Percentiles rank a stretch among this genome's conserved stretches.
phyloP scores from a whole-genome alignment of 2,888 invertebrate species.

The Drosophila neoperkinsi region DNA sequence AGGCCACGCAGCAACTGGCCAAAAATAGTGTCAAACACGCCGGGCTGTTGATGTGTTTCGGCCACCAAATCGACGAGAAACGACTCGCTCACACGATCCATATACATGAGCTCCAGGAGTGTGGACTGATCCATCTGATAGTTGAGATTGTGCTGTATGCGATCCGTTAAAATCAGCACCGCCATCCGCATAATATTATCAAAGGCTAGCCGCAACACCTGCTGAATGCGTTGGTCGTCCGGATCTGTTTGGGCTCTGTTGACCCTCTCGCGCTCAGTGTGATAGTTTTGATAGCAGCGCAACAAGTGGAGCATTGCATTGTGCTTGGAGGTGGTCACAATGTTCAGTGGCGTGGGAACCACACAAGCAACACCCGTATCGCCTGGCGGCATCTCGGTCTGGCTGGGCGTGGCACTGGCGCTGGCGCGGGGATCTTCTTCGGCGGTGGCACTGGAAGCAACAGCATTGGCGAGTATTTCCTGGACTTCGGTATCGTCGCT shows the following conservation, averaged over 20 bases:
- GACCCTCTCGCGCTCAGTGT: constrained; percentile 33
- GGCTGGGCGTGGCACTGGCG: constrained; percentile 40
- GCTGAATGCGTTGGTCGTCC: constrained; percentile 24
- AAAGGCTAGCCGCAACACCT: constrained; percentile 51
- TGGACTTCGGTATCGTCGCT: constrained; percentile 85
- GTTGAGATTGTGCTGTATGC: constrained; percentile 78
- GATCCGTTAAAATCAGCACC: constrained; percentile 80
- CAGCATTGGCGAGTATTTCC: constrained; percentile 82
- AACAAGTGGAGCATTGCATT: constrained; percentile 82
- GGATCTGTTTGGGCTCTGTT: not conserved
- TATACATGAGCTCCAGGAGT: constrained; percentile 87
- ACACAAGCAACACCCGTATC: constrained; percentile 42
- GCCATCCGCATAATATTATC: constrained; percentile 72
- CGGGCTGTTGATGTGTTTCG: constrained; percentile 85
- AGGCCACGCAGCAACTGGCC: constrained; percentile 82
- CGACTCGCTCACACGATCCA: constrained; percentile 87
- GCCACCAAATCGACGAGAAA: constrained; percentile 88
- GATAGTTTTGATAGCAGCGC: constrained; percentile 81
- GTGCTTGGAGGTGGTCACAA: constrained; percentile 72
- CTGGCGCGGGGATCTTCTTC: constrained; percentile 50
- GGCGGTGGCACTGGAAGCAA: constrained; percentile 35
- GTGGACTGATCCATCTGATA: constrained; percentile 85
- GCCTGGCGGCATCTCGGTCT: constrained; percentile 41
- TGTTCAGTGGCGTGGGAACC: constrained; percentile 49
- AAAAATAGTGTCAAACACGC: constrained; percentile 82